A percentile compares a stretch with the other conserved stretches of the same genome.
Conservation (phyloP, 2,113 vertebrate species). For the Corythornis vintsioides region DNA sequence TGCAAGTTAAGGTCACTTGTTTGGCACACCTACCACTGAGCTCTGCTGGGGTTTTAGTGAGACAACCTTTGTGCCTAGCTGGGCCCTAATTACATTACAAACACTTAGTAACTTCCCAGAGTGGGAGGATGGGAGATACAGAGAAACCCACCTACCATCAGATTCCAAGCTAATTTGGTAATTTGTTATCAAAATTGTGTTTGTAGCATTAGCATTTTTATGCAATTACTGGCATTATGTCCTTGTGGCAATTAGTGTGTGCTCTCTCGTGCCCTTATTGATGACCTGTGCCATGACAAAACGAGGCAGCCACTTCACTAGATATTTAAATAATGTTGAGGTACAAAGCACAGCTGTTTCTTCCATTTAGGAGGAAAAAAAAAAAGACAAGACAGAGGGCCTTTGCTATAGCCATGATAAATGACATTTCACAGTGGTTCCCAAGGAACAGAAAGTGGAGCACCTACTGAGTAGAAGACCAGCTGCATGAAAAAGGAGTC, state of each 20-base stretch:
- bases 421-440: slow-evolving; percentile 42
- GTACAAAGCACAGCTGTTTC: slow-evolving; percentile 58
- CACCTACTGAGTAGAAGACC: slow-evolving; percentile 65
- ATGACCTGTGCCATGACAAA: slow-evolving; percentile 26
- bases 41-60: not conserved
- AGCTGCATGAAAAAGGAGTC: slow-evolving; percentile 69
- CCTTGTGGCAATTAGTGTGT: slow-evolving; percentile 31
- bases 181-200: slow-evolving; percentile 59
- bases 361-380: slow-evolving; percentile 2
- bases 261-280: slow-evolving; percentile 29
- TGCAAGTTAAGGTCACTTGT: not conserved
- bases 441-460: slow-evolving; percentile 35
- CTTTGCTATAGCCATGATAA: slow-evolving; percentile 50
- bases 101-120: slow-evolving; percentile 9
- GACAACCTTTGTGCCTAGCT: not conserved
- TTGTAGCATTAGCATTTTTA: slow-evolving; percentile 57
- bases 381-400: not conserved
- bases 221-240: slow-evolving; percentile 42
- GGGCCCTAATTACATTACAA: slow-evolving; percentile 18
- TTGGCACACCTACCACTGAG: not conserved
- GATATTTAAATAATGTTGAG: slow-evolving; percentile 54
- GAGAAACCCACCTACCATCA: not conserved
- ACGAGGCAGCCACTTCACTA: slow-evolving; percentile 40
- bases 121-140: not conserved
- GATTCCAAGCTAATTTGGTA: slow-evolving; percentile 39